A percentile compares a stretch with the other conserved stretches of the same genome.
These are phyloP conservation scores for Pecten maximus DNA, from an alignment of 2,888 invertebrate species.

Conservation along the genomic window DNA sequence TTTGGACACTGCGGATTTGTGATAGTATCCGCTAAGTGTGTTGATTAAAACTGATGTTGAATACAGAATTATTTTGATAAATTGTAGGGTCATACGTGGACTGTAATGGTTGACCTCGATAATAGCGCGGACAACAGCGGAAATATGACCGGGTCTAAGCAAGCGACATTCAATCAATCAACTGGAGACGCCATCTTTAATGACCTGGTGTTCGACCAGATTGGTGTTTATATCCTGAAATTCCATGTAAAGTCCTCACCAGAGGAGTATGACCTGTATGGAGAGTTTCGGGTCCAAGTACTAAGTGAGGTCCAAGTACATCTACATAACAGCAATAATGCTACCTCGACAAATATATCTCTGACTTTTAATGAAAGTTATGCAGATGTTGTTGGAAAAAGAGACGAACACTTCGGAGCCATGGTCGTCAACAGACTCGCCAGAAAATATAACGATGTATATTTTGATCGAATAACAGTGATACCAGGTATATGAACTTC, in stretches of 20 bases:
- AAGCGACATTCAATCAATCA: conserved; percentile 56
- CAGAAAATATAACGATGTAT: too few relatives aligned
- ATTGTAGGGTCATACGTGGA: conserved; percentile 68
- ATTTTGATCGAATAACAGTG: too few relatives aligned
- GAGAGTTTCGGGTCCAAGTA: conserved; percentile 58
- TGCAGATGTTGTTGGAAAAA: not conserved
- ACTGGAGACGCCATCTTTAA: conserved; percentile 62
- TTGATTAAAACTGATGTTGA: not conserved
- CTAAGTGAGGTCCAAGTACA: not conserved
- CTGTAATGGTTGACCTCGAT: conserved; percentile 56
- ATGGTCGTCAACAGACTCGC: not conserved
- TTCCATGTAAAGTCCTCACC: conserved; percentile 61
- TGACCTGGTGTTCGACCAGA: conserved; percentile 58
- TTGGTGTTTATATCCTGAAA: conserved; percentile 62
- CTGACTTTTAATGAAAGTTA: not conserved
- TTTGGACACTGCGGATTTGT: too few relatives aligned
- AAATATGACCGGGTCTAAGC: conserved; percentile 55
- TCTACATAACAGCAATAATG: not conserved
- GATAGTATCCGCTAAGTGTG: too few relatives aligned
- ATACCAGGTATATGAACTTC: too few relatives aligned
- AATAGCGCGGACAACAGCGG: conserved; percentile 56
- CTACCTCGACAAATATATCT: not conserved
- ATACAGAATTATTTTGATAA: not conserved
- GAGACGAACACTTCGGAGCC: not conserved
- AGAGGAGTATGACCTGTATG: conserved; percentile 62